phyloP scores from a whole-genome alignment of 2,797 vertebrate genomes.

The Scolopax bukidnonensis region DNA sequence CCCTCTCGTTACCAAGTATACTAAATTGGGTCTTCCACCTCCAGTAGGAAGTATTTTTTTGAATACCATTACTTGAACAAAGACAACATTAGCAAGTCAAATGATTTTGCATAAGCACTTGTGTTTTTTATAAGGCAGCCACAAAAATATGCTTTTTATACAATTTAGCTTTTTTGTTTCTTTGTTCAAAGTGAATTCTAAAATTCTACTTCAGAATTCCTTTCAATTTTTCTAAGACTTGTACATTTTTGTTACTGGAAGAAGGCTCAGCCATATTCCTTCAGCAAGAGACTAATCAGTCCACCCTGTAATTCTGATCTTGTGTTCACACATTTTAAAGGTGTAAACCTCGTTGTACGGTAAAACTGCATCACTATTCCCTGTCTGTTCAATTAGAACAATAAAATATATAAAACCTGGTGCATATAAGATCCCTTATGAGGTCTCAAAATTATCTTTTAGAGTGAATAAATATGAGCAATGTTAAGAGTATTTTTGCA shows the following conservation, averaged over 20 bases:
- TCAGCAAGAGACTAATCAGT: not conserved
- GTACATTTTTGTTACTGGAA: not conserved
- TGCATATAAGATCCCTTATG: not conserved
- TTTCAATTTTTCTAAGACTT: not conserved
- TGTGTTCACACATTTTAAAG: not conserved
- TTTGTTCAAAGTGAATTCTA: not conserved
- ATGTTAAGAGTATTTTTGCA: not conserved
- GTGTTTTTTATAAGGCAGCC: not conserved
- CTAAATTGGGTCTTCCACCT: not conserved
- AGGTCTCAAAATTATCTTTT: not conserved
- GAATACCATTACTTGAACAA: slow-evolving; percentile 14
- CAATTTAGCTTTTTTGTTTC: not conserved
- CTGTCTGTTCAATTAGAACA: not conserved
- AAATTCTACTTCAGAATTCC: not conserved
- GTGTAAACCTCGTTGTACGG: not conserved
- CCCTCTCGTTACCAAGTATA: not conserved
- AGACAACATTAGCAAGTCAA: slow-evolving; percentile 27
- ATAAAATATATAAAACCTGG: not conserved
- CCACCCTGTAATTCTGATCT: not conserved
- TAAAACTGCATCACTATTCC: not conserved
- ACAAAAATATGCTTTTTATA: not conserved
- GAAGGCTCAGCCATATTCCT: not conserved
- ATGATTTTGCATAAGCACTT: not conserved
- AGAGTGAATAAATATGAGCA: not conserved
- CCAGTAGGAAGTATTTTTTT: slow-evolving; percentile 26